Percentiles rank a stretch among this genome's conserved stretches.
Conservation (phyloP, 2,113 vertebrate species). For the Anhinga rufa region DNA sequence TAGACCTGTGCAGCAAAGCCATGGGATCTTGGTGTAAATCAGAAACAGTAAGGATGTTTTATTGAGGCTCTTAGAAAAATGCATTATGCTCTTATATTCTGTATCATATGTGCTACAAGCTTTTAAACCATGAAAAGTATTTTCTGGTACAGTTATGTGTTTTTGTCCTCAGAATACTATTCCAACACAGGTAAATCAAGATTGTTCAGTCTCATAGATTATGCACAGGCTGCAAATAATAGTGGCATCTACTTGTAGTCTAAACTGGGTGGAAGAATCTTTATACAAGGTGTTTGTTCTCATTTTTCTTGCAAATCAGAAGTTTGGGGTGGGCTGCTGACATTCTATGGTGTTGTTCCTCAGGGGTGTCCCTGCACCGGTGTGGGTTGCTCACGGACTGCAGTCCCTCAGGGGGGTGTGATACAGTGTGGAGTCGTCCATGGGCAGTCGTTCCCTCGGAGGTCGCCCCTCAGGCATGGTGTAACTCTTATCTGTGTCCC, state of each 20-base stretch:
- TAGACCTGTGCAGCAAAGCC: not conserved
- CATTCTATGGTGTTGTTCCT: not conserved
- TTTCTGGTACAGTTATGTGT: not conserved
- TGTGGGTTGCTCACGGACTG: accelerated
- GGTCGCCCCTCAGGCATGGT: accelerated
- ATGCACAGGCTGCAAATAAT: not conserved
- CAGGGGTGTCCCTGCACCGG: not conserved
- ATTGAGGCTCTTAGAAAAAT: not conserved
- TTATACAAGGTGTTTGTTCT: not conserved
- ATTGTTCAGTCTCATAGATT: not conserved
- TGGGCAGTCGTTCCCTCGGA: accelerated
- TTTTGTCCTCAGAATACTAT: not conserved
- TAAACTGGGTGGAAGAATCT: not conserved
- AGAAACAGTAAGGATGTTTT: not conserved
- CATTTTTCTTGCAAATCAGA: not conserved
- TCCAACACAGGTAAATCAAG: not conserved
- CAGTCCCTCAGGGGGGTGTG: not conserved
- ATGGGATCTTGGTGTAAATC: not conserved
- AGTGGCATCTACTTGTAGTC: not conserved
- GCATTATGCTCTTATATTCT: not conserved
- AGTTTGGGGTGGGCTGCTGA: not conserved
- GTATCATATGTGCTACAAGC: not conserved
- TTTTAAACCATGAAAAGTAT: not conserved
- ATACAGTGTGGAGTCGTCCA: not conserved
- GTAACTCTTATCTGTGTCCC: not conserved